A percentile compares a stretch with the other conserved stretches of the same genome.
Conservation (phyloP, 2,113 vertebrate genomes). For the Phaethornis superciliosus region DNA sequence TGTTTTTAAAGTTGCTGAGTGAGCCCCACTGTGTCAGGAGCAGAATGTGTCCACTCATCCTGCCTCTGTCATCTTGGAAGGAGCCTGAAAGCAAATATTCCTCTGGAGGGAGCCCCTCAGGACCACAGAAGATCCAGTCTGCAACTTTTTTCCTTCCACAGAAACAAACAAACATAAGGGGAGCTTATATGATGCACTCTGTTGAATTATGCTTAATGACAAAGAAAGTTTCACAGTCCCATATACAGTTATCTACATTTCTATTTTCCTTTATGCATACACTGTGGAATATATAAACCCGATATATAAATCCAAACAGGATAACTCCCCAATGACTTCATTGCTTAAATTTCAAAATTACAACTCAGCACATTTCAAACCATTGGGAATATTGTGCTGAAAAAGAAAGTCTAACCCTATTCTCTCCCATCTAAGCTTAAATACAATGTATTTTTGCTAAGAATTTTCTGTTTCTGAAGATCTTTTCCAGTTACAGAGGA, state of each 20-base stretch:
- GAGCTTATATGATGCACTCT: background rate
- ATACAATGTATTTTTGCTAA: background rate
- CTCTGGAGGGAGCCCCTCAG: conserved; percentile 57
- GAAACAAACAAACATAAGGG: background rate
- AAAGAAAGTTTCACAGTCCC: conserved; percentile 14
- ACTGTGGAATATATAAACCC: background rate
- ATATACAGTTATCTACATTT: background rate
- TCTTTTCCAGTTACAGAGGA: background rate
- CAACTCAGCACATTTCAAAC: background rate
- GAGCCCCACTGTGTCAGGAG: background rate
- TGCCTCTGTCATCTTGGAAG: background rate
- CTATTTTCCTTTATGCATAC: background rate
- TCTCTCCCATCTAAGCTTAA: background rate
- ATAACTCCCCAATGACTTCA: background rate
- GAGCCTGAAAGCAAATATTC: background rate
- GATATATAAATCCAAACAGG: background rate
- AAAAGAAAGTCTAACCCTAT: background rate
- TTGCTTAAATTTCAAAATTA: background rate
- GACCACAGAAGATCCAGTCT: background rate
- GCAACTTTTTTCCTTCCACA: conserved; percentile 44
- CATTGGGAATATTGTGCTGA: background rate
- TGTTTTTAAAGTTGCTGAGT: background rate
- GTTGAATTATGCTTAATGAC: background rate
- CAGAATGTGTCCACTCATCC: conserved; percentile 32
- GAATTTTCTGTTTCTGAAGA: background rate